Conservation (phyloP, 2,888 invertebrate genomes). For the Panopea generosa region DNA sequence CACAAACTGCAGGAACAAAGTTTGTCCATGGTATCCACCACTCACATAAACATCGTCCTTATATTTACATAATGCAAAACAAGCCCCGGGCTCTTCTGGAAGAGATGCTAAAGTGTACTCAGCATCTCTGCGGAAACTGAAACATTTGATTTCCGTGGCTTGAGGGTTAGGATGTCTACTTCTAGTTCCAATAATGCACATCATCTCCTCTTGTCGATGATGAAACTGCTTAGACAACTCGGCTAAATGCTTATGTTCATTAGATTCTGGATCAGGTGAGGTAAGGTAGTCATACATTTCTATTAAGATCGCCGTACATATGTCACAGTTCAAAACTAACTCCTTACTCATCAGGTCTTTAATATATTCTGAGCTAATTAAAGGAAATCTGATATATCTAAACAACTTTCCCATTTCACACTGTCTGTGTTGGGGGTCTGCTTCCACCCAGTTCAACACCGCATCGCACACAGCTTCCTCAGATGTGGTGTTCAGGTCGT, state of each 20-base stretch:
- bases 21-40: constrained; percentile 66
- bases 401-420: constrained; percentile 53
- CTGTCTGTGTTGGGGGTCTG: constrained; percentile 86
- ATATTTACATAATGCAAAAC: constrained; percentile 67
- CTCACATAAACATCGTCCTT: constrained; percentile 64
- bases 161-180: constrained; percentile 68
- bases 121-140: constrained; percentile 64
- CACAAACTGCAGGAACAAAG: constrained; percentile 60
- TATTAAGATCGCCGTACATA: constrained; percentile 24
- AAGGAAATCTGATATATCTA: constrained; percentile 56
- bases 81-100: constrained; percentile 69
- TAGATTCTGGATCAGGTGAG: constrained; percentile 20
- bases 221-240: constrained; percentile 54
- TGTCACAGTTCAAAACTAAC: constrained; percentile 14
- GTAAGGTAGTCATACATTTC: constrained; percentile 35
- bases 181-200: constrained; percentile 68
- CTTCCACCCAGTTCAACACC: constrained; percentile 89
- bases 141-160: constrained; percentile 68
- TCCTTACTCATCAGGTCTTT: constrained; percentile 32
- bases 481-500: constrained; percentile 94
- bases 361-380: constrained; percentile 63
- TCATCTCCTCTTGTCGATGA: constrained; percentile 65
- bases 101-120: constrained; percentile 62
- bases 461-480: constrained; percentile 93
- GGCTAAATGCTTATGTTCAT: constrained; percentile 24